phyloP scores from a whole-genome alignment of 2,888 invertebrate species.

The Drepana falcataria region DNA sequence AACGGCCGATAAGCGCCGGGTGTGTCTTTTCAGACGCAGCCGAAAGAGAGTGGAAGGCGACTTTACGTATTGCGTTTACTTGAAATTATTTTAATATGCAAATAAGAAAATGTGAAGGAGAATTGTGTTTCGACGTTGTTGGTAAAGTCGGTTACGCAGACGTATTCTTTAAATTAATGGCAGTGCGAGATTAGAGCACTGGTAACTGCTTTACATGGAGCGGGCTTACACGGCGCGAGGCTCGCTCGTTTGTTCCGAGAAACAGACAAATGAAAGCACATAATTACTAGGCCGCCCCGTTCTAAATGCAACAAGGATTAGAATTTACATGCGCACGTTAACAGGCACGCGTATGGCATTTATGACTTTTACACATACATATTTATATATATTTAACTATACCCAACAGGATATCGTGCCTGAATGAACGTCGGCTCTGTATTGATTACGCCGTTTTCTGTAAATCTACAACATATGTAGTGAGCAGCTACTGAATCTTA shows the following conservation, averaged over 20 bases:
- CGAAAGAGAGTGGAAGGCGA: conserved; percentile 54
- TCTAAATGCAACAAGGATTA: conserved; percentile 77
- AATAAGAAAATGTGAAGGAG: conserved; percentile 77
- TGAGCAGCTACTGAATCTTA: not conserved
- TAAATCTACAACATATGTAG: not conserved
- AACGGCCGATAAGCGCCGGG: conserved; percentile 24
- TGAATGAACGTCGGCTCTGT: not conserved
- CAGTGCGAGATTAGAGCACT: conserved; percentile 74
- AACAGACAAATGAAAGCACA: conserved; percentile 77
- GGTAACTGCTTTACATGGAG: conserved; percentile 77
- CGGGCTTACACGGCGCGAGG: conserved; percentile 60
- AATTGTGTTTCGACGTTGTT: conserved; percentile 73
- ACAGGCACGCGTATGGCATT: conserved; percentile 74
- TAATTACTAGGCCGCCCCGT: conserved; percentile 76
- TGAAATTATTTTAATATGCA: conserved; percentile 79
- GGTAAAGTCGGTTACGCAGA: conserved; percentile 71
- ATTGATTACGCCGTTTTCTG: not conserved
- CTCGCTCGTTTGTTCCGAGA: conserved; percentile 70
- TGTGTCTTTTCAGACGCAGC: conserved; percentile 40
- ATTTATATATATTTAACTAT: conserved; percentile 23
- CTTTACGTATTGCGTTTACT: conserved; percentile 75
- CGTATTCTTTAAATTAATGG: conserved; percentile 79
- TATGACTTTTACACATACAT: conserved; percentile 72
- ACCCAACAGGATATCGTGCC: conserved; percentile 27
- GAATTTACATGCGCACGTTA: conserved; percentile 72